Base-by-base conservation (phyloP, 1,140 invertebrate genomes). In the Lepidurus packardi region DNA sequence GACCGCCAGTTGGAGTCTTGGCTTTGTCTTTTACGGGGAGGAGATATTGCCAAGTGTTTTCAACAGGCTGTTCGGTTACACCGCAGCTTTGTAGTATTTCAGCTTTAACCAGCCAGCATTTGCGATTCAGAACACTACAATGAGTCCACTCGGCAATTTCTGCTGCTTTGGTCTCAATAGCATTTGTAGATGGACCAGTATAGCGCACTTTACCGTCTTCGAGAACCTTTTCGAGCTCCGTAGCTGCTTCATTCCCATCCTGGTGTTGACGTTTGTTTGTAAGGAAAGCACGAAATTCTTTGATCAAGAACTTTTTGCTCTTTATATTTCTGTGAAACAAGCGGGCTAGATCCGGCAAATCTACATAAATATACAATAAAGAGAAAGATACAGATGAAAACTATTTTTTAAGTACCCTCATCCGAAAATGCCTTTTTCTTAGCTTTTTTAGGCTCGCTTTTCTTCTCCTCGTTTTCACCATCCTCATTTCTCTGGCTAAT, bases 91-190 rank as follows among this genome's bases (percentile, higher is more conserved):
- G 84, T 5, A 88, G 83, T 7, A 89, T 80, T 4, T 89, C 88
- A 11, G 88, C 85, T 4, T 87, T 80, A 4, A 94, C 90, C 79
- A 89, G 88, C 92, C 92, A 93, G 80, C 90, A 91, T 79, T 89
- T 89, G 4, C 87, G 85, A 80, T 86, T 84, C 84, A 89, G 85
- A 25, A 90, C 88, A 0, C 87, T 85, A 78, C 88, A 89, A 73
- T 87, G 82, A 77, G 86, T 88, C 86, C 89, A 89, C 13, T 83
- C 83, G 1, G 90, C 90, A n/a, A 90, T 83, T 80, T 90, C 87
- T 41, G 86, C 85, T 24, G 92, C 88, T 80, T 89, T 89, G n/a
- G 84, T 83, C 3, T 82, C 81, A 1, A 90, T 81, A 76, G 86
- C 86, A 1, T 83, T 80, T 79, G 89, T 88, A 0, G 87, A 85